phyloP scores from a whole-genome alignment of 64 coral and sea anemone species.

The Montipora efflorescens region DNA sequence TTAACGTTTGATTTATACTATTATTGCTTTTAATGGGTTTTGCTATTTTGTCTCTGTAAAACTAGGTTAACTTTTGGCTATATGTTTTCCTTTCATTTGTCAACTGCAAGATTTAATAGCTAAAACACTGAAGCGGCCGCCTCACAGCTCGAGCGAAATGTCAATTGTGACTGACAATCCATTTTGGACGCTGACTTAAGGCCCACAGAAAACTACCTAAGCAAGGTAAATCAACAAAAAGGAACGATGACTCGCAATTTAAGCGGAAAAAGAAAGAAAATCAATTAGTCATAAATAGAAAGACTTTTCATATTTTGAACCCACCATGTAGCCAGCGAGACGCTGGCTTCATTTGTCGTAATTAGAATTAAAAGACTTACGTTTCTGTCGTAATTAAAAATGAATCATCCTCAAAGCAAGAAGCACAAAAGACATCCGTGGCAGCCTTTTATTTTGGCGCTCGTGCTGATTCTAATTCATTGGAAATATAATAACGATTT shows the following conservation, averaged over 20 bases:
- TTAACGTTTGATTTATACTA: conserved; percentile 37
- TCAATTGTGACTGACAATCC: not conserved
- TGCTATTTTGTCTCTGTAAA: not conserved
- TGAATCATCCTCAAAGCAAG: conserved; percentile 20
- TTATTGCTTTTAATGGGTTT: not conserved
- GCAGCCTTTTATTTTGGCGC: not conserved
- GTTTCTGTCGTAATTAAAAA: conserved; percentile 56
- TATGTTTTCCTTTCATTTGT: not conserved
- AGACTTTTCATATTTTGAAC: conserved; percentile 18
- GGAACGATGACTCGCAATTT: not conserved
- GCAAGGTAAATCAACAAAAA: not conserved
- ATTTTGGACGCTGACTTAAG: not conserved
- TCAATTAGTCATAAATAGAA: conserved; percentile 22
- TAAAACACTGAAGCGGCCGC: not conserved
- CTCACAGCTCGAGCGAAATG: not conserved
- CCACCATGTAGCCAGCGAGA: conserved; percentile 49
- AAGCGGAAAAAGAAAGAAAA: conserved; percentile 12
- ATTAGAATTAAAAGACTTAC: conserved; percentile 43
- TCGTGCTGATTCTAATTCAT: not conserved
- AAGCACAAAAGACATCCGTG: conserved; percentile 2
- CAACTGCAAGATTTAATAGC: not conserved
- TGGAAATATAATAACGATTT: not conserved
- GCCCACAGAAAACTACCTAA: not conserved
- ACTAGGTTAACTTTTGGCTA: not conserved
- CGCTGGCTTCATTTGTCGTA: conserved; percentile 46